Conservation (phyloP, 2,888 invertebrate genomes). For the Polyploca ridens region DNA sequence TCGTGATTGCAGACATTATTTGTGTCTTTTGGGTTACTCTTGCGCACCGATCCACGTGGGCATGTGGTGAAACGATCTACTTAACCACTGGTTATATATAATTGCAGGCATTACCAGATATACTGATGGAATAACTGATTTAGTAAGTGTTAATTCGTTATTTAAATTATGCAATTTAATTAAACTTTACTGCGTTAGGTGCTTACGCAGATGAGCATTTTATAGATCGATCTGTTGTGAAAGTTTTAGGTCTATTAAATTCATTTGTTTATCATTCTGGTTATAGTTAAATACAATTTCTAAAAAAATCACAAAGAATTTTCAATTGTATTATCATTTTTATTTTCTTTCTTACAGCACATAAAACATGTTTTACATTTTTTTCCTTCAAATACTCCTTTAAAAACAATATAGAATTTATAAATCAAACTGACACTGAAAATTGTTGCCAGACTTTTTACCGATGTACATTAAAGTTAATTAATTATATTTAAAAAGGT, state of each 20-base stretch:
- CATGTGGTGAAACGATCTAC: constrained; percentile 58
- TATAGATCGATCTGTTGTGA: background rate
- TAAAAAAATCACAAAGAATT: too few species aligned
- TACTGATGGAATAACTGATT: constrained; percentile 39
- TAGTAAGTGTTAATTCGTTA: constrained; percentile 41
- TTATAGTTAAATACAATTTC: background rate
- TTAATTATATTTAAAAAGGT: background rate
- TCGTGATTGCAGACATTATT: constrained; percentile 37
- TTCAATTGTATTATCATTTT: too few species aligned
- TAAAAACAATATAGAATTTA: too few species aligned
- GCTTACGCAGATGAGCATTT: background rate
- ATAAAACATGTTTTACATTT: too few species aligned
- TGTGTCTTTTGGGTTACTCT: constrained; percentile 45
- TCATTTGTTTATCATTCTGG: background rate
- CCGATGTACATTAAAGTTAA: background rate
- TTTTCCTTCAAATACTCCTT: too few species aligned
- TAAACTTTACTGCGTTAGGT: constrained; percentile 8
- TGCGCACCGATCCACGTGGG: constrained; percentile 25
- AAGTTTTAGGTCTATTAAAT: background rate
- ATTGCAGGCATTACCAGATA: constrained; percentile 46
- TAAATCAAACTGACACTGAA: too few species aligned
- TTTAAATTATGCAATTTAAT: constrained; percentile 24
- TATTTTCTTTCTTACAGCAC: too few species aligned
- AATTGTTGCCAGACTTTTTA: too few species aligned
- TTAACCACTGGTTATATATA: constrained; percentile 40